Percentiles rank a stretch among this genome's conserved stretches.
phyloP scores from a whole-genome alignment of 2,888 invertebrate genomes.

The Eulithis prunata region DNA sequence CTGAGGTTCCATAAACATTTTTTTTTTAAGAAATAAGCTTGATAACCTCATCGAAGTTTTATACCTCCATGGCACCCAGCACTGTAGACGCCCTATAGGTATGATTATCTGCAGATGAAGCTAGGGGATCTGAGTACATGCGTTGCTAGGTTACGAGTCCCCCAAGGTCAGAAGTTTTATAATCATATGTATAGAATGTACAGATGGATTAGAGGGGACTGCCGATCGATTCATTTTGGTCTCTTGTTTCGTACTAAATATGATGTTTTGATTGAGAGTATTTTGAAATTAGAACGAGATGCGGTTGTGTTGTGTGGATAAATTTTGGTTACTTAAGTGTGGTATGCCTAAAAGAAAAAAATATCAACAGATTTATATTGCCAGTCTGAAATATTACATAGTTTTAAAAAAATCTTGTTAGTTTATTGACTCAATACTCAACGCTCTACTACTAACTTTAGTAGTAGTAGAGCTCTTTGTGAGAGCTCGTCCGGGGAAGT shows the following conservation, averaged over 20 bases:
- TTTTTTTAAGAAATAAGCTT: neutral
- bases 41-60: slow-evolving; percentile 41
- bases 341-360: too few species aligned
- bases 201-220: slow-evolving; percentile 59
- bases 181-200: slow-evolving; percentile 60
- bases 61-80: slow-evolving; percentile 58
- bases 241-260: slow-evolving; percentile 46
- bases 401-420: too few species aligned
- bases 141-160: slow-evolving; percentile 80
- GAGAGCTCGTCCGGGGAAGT: too few species aligned
- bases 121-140: slow-evolving; percentile 74
- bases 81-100: slow-evolving; percentile 74
- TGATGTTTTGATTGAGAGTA: slow-evolving; percentile 38
- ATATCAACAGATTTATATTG: too few species aligned
- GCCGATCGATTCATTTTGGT: slow-evolving; percentile 59
- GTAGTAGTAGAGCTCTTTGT: too few species aligned
- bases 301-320: neutral
- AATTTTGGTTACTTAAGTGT: too few species aligned
- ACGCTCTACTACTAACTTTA: too few species aligned
- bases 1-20: too few species aligned
- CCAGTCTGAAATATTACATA: too few species aligned
- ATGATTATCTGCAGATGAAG: slow-evolving; percentile 76
- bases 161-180: slow-evolving; percentile 80
- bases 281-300: neutral
- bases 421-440: too few species aligned